Evolutionary conservation across 2,113 vertebrate genomes (phyloP).

Genomic region (Podarcis cretensis): DNA sequence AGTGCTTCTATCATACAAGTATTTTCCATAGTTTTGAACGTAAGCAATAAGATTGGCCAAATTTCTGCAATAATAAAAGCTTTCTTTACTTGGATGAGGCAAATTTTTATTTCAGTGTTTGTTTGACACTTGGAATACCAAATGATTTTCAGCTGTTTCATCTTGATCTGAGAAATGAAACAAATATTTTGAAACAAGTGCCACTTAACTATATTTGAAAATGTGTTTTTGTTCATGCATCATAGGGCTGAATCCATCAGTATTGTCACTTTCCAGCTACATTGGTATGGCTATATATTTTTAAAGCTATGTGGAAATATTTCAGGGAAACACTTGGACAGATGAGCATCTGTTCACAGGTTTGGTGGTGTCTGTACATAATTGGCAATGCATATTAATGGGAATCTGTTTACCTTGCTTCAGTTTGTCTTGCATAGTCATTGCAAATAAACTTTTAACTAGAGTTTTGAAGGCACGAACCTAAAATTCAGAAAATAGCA

Average conservation of each 20-base stretch:
- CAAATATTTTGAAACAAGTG: slow-evolving; percentile 54
- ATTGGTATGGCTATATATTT: slow-evolving; percentile 64
- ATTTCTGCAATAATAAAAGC: slow-evolving; percentile 1
- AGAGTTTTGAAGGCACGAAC: slow-evolving; percentile 45
- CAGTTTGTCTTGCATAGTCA: slow-evolving; percentile 54
- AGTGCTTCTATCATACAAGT: neutral
- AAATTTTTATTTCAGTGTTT: neutral
- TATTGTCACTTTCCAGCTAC: slow-evolving; percentile 67
- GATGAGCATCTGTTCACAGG: slow-evolving; percentile 55
- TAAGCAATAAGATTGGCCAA: neutral
- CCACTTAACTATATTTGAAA: slow-evolving; percentile 50
- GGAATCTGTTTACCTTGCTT: slow-evolving; percentile 55
- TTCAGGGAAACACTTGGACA: slow-evolving; percentile 67
- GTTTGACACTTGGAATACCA: neutral
- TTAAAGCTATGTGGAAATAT: slow-evolving; percentile 59
- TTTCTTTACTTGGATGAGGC: neutral
- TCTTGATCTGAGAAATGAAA: slow-evolving; percentile 43
- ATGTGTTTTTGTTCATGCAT: slow-evolving; percentile 46
- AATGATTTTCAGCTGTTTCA: slow-evolving; percentile 22
- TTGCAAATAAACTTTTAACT: slow-evolving; percentile 61
- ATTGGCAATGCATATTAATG: slow-evolving; percentile 50
- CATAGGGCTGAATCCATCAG: slow-evolving; percentile 63
- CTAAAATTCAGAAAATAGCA: slow-evolving; percentile 53
- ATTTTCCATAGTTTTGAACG: neutral
- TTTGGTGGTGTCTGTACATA: slow-evolving; percentile 53